A percentile compares a stretch with the other conserved stretches of the same genome.
Evolutionary conservation across 2,113 vertebrate genomes (phyloP).

Genomic region (Halichoerus grypus): DNA sequence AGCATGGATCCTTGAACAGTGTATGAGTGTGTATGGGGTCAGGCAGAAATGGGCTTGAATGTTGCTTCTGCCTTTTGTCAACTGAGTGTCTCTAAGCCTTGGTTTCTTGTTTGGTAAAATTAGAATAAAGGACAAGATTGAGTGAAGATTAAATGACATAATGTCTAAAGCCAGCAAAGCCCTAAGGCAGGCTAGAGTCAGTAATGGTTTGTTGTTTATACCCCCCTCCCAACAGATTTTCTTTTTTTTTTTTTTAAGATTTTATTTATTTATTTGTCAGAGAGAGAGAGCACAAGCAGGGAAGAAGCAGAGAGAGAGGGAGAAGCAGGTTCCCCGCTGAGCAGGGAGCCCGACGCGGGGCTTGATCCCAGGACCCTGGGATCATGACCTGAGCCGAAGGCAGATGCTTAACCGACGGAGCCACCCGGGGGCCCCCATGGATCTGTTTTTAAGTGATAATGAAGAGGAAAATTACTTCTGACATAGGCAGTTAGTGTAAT

Average conservation of each 20-base stretch:
- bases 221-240: neutral
- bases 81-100: neutral
- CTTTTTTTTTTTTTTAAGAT: neutral
- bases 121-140: neutral
- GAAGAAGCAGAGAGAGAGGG: neutral
- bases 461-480: neutral
- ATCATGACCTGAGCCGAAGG: neutral
- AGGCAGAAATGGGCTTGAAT: neutral
- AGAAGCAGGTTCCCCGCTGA: neutral
- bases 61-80: neutral
- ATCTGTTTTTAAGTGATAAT: neutral
- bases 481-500: neutral
- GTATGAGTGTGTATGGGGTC: neutral
- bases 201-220: neutral
- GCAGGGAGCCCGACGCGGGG: rapidly evolving
- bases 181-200: neutral
- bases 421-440: neutral
- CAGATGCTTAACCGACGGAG: neutral
- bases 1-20: neutral
- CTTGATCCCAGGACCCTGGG: neutral
- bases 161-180: neutral
- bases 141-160: neutral
- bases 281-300: neutral
- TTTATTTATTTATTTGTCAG: neutral
- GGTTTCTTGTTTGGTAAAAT: neutral